Base-by-base conservation (phyloP, 2,113 vertebrate genomes). In the Rhinolophus ferrumequinum region DNA sequence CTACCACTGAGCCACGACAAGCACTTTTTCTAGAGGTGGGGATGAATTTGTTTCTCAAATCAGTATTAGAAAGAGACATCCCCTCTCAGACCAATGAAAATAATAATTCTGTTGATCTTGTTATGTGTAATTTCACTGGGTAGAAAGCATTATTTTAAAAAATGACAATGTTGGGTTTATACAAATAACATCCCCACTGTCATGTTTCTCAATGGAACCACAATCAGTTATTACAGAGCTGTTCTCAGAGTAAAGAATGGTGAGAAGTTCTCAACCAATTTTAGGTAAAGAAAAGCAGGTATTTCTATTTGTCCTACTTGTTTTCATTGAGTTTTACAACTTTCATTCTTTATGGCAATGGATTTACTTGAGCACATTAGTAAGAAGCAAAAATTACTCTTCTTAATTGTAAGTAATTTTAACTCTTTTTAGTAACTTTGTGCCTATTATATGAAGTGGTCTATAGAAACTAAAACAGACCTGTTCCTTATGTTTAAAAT, bases 321-420 rank as follows among this genome's bases (percentile, higher is more conserved):
- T 41, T 91, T 76, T 44, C 44, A 93, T n/a, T 84, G 41, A 64
- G 50, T 76, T 94, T 80, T 47, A 24, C 6, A 77, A 41, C 33
- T 82, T 79, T 52, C 75, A 72, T 54, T 81, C 35, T n/a, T 85
- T 60, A n/a, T 19, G 22, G 73, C 28, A 64, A 35, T 73, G 72
- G 50, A 56, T 67, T 73, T 77, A 95, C 11, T 80, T 80, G 8
- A 92, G 33, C 54, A 82, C 8, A 85, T 85, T 44, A 88, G 22
- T 85, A 47, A 92, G 41, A 81, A 92, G 16, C 60, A 82, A 96
- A 60, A 21, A 56, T 58, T 70, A 91, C 10, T 62, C n/a, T 96
- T 80, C 35, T 16, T 89, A 60, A 41, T 30, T 81, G 58, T 35
- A 84, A 60, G 26, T 26, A 62, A 79, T 21, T 82, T 58, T 41